These are phyloP conservation scores for Hucho hucho DNA, from an alignment of 2,113 vertebrate genomes.

Conservation along the genomic window DNA sequence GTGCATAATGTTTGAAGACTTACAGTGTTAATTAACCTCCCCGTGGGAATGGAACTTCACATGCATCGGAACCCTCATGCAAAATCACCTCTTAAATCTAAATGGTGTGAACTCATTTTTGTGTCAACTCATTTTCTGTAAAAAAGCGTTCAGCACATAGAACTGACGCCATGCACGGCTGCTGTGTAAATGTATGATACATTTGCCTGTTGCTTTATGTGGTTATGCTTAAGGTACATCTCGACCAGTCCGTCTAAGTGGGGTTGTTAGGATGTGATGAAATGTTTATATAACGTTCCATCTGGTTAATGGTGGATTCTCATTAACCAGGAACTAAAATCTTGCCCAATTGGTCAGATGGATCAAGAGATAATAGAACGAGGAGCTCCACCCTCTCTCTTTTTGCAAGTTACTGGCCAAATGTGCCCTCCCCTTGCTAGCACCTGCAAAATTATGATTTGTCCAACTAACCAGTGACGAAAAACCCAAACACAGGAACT, in stretches of 20 bases:
- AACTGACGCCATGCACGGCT: neutral
- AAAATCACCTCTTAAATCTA: slow-evolving; percentile 37
- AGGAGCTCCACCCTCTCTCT: too few relatives aligned
- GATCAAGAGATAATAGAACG: too few relatives aligned
- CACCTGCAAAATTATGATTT: too few relatives aligned
- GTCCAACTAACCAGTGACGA: too few relatives aligned
- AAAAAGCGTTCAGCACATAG: neutral
- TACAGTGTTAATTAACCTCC: slow-evolving; percentile 56
- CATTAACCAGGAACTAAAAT: neutral
- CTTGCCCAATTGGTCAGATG: too few relatives aligned
- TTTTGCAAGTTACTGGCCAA: too few relatives aligned
- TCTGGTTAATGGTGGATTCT: neutral
- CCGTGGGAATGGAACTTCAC: slow-evolving; percentile 20
- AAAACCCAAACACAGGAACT: too few relatives aligned
- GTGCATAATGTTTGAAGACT: slow-evolving; percentile 47
- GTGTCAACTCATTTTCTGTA: neutral
- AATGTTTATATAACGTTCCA: too few relatives aligned
- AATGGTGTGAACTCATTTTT: neutral
- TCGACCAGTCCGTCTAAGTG: neutral
- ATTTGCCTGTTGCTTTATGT: neutral
- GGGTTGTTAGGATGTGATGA: neutral
- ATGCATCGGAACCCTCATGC: slow-evolving; percentile 18
- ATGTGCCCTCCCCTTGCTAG: too few relatives aligned
- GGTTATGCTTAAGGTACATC: neutral
- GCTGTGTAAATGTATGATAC: neutral